Evolutionary conservation across 2,888 invertebrate genomes (phyloP).

Genomic region (Heliothis peltigera): DNA sequence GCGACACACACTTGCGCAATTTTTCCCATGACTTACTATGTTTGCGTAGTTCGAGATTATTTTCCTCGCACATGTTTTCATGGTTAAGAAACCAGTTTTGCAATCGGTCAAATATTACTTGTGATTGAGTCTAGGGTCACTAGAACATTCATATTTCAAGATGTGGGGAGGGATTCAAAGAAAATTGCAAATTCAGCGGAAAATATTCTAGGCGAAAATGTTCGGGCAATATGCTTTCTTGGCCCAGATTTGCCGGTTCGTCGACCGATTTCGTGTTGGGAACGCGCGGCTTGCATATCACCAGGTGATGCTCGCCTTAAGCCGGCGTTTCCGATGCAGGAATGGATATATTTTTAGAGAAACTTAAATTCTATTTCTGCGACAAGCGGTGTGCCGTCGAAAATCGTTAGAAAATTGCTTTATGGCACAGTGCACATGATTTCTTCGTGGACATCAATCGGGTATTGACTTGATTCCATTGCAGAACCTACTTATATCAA

Average conservation of each 20-base stretch:
- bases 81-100: neutral
- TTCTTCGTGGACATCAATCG: conserved; percentile 52
- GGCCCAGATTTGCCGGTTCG: conserved; percentile 87
- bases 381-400: conserved; percentile 63
- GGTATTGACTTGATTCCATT: conserved; percentile 32
- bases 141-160: conserved; percentile 34
- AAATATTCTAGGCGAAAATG: conserved; percentile 72
- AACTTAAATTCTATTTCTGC: conserved; percentile 79
- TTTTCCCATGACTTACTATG: neutral
- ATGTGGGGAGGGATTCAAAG: conserved; percentile 18
- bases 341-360: conserved; percentile 80
- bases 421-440: conserved; percentile 65
- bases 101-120: conserved; percentile 11
- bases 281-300: conserved; percentile 76
- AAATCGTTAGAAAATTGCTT: conserved; percentile 71
- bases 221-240: conserved; percentile 79
- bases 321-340: conserved; percentile 74
- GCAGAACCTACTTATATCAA: conserved; percentile 11
- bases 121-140: conserved; percentile 14
- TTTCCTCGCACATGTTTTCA: neutral
- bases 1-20: neutral
- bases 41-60: neutral
- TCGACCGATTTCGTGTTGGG: conserved; percentile 83
- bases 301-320: conserved; percentile 81
- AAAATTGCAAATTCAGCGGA: conserved; percentile 59